Base-by-base conservation (phyloP, 2,797 vertebrate species). In the Sebastes melanostomus region DNA sequence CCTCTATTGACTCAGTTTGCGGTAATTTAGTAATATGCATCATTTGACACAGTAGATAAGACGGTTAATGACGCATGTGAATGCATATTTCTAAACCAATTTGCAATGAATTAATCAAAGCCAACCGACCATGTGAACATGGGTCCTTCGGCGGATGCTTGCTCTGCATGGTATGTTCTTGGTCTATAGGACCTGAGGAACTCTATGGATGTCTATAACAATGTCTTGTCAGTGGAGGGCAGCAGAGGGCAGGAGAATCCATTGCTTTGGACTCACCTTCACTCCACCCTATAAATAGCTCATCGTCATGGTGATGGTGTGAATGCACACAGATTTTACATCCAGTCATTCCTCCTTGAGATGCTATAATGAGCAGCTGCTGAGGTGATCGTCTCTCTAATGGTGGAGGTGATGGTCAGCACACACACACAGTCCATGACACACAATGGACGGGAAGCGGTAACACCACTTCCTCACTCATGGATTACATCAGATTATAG, bases 401-500 rank as follows among this genome's bases (percentile, higher is more conserved):
- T 50, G 46, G 18, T 8, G 46, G 46, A 20, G 46, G 0, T 50
- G 46, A 50, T 50, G 0, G 46, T 50, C 46, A 46, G 42, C 16
- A 20, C 46, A 20, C 46, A 50, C 18, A 50, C 46, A 46, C 42
- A 20, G 46, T 50, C 18, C 18, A 50, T 18, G 6, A 8, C 11
- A 52, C 63, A 0, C 24, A 56, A 13, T 56, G 22, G 54, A 56
- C 54, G 0, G 46, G 46, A 52, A 52, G 18, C 16, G 46, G 38
- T 18, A 18, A 18, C 52, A 62, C 18, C 54, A 32, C 72, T 50
- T 63, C 66, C 66, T 73, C 61, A 27, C 6, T 75, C 24, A 1
- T 56, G 78, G 85, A 89, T 90, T 82, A 82, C 36, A 70, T 36
- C 61, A 76, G 84, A 90, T 86, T 90, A 86, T 16, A n/a, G 78